phyloP scores from a whole-genome alignment of 2,888 invertebrate genomes.

The Phragmatobia fuliginosa region DNA sequence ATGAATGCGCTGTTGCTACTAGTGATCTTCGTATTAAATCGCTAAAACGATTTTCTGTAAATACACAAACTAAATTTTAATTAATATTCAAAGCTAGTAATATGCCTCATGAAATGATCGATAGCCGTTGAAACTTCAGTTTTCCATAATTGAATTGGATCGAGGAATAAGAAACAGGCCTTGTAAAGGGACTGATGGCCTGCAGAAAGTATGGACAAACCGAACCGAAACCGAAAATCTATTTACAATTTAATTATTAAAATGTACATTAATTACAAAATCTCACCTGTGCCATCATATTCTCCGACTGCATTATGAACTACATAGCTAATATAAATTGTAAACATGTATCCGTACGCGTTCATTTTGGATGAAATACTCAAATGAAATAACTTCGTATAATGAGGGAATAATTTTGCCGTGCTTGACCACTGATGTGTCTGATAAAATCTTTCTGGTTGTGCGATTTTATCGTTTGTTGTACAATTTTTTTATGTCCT shows the following conservation, averaged over 20 bases:
- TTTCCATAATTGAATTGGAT: too few relatives aligned
- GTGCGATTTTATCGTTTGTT: slow-evolving; percentile 42
- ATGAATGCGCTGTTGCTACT: slow-evolving; percentile 67
- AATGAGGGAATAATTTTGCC: slow-evolving; percentile 46
- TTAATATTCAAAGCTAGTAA: too few relatives aligned
- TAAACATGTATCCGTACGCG: slow-evolving; percentile 34
- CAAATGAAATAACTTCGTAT: slow-evolving; percentile 44
- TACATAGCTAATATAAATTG: slow-evolving; percentile 29
- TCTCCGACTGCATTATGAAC: slow-evolving; percentile 34
- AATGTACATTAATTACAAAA: background rate
- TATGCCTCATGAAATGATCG: too few relatives aligned
- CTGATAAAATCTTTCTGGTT: slow-evolving; percentile 52
- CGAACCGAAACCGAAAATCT: too few relatives aligned
- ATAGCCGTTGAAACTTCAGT: too few relatives aligned
- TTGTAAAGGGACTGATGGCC: too few relatives aligned
- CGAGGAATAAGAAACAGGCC: too few relatives aligned
- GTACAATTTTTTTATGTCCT: slow-evolving; percentile 29
- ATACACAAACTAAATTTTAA: background rate
- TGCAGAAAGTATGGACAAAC: too few relatives aligned
- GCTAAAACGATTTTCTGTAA: slow-evolving; percentile 68
- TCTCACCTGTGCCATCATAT: slow-evolving; percentile 52
- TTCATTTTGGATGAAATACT: slow-evolving; percentile 43
- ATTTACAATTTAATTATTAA: too few relatives aligned
- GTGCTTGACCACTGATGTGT: slow-evolving; percentile 37
- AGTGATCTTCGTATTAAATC: slow-evolving; percentile 68